Evolutionary conservation across 2,888 invertebrate species (phyloP).

Genomic region (Agrochola lota): DNA sequence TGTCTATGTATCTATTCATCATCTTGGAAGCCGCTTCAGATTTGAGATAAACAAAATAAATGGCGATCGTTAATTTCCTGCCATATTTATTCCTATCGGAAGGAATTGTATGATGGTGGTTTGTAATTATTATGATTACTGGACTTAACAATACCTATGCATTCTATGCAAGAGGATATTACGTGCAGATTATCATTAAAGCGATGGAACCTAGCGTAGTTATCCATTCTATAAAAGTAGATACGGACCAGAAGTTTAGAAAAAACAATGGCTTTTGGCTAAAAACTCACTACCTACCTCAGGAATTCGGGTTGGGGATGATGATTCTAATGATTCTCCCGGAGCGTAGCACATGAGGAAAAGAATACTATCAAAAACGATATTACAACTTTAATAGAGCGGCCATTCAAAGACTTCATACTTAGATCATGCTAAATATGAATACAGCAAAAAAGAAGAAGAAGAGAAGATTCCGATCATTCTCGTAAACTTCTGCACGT

Average conservation of each 20-base stretch:
- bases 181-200: not conserved
- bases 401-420: not conserved
- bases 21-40: constrained; percentile 18
- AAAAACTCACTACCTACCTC: not conserved
- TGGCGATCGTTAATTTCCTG: constrained; percentile 12
- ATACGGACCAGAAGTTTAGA: not conserved
- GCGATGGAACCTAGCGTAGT: too few relatives aligned
- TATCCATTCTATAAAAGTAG: not conserved
- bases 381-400: not conserved
- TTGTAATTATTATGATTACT: not conserved
- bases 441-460: constrained; percentile 3
- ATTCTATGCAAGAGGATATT: not conserved
- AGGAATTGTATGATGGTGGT: not conserved
- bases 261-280: not conserved
- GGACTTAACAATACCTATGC: not conserved
- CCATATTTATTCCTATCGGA: not conserved
- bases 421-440: not conserved
- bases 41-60: constrained; percentile 23
- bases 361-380: not conserved
- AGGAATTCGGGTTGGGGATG: not conserved
- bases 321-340: not conserved
- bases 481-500: constrained; percentile 44
- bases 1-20: not conserved
- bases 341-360: not conserved
- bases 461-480: constrained; percentile 40